Percentiles rank a stretch among this genome's conserved stretches.
Conservation (phyloP, 2,797 vertebrate genomes). For the Caiman crocodilus region DNA sequence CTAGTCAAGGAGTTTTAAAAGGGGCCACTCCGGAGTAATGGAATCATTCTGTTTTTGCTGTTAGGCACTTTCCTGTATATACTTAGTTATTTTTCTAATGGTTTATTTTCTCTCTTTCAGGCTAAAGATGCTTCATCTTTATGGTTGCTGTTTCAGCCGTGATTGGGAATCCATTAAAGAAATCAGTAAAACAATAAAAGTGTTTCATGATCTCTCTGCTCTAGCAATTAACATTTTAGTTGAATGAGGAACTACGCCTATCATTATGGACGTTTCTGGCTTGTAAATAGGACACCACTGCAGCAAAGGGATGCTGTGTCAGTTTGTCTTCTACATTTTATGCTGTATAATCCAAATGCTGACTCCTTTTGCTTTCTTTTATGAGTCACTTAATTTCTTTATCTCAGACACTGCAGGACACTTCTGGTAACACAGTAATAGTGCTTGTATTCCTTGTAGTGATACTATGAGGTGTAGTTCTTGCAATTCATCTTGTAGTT, state of each 20-base stretch:
- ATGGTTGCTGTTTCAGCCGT: slow-evolving; percentile 47
- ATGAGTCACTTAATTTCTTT: background rate
- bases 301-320: background rate
- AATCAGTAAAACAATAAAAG: slow-evolving; percentile 43
- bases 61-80: background rate
- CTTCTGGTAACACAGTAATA: background rate
- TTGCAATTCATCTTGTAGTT: background rate
- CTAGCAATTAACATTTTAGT: slow-evolving; percentile 23
- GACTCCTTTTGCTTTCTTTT: background rate
- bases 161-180: slow-evolving; percentile 56
- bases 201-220: slow-evolving; percentile 58
- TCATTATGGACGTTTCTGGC: background rate
- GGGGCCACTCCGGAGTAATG: background rate
- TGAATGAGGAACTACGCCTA: slow-evolving; percentile 18
- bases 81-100: background rate
- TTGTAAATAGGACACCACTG: background rate
- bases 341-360: background rate
- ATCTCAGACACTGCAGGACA: background rate
- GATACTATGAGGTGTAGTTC: background rate
- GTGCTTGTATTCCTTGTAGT: background rate
- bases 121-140: slow-evolving; percentile 69
- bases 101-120: slow-evolving; percentile 23
- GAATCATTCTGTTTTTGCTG: background rate
- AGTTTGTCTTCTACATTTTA: background rate
- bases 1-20: background rate